These are phyloP conservation scores for Torymus texanus DNA, from an alignment of 2,888 invertebrate species.

Conservation along the genomic window DNA sequence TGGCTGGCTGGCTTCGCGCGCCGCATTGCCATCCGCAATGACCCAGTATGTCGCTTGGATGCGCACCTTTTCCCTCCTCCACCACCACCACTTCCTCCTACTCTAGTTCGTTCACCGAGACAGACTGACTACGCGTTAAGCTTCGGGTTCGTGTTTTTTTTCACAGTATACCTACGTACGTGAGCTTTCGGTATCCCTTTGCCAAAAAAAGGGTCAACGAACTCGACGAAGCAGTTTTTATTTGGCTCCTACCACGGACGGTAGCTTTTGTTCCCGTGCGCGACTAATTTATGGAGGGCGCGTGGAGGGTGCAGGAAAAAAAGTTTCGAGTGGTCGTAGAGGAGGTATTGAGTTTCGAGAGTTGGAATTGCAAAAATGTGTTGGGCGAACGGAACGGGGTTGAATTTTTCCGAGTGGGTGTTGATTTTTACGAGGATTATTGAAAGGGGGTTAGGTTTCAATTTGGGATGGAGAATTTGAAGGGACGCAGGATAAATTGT, in stretches of 20 bases:
- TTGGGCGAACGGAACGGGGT: too few relatives aligned
- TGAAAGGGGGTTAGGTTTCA: too few relatives aligned
- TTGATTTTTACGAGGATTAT: too few relatives aligned
- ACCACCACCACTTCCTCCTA: not conserved
- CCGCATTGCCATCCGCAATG: conserved; percentile 66
- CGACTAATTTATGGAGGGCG: too few relatives aligned
- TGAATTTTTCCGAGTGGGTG: too few relatives aligned
- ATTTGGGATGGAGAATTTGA: too few relatives aligned
- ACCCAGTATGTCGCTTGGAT: conserved; percentile 57
- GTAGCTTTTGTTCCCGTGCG: too few relatives aligned
- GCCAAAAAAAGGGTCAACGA: conserved; percentile 37
- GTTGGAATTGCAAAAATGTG: too few relatives aligned
- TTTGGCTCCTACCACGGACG: not conserved
- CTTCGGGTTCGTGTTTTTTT: not conserved
- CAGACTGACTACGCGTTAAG: conserved; percentile 3
- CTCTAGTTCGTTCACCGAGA: not conserved
- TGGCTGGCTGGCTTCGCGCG: conserved; percentile 7
- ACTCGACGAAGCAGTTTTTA: conserved; percentile 21
- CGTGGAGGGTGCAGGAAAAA: too few relatives aligned
- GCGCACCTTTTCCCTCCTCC: conserved; percentile 8
- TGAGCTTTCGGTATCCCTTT: not conserved
- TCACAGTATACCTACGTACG: not conserved
- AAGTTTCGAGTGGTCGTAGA: too few relatives aligned
- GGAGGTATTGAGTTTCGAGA: too few relatives aligned
- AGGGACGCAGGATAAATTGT: too few relatives aligned